Conservation (phyloP, 2,113 vertebrate species). For the Gymnobelideus leadbeateri region DNA sequence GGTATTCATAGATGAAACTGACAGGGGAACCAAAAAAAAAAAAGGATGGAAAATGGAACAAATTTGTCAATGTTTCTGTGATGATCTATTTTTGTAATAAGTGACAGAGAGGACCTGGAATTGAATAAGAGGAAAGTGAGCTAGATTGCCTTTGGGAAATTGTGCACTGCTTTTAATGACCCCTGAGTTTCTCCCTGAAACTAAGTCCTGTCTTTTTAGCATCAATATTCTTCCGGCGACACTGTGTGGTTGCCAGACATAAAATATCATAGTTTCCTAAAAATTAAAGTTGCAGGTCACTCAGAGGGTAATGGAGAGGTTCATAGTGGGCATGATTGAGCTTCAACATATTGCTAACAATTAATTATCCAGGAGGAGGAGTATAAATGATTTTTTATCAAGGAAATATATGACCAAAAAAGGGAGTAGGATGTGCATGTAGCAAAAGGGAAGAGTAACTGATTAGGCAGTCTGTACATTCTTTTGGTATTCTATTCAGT, state of each 20-base stretch:
- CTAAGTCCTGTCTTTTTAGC: constrained; percentile 8
- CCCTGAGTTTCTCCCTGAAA: constrained; percentile 8
- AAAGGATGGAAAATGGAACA: background rate
- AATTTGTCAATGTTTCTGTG: constrained; percentile 6
- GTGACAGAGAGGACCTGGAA: background rate
- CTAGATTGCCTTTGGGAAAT: constrained; percentile 8
- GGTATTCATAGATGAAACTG: background rate
- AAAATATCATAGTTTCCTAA: constrained; percentile 7
- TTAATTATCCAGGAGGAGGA: background rate
- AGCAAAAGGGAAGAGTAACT: background rate
- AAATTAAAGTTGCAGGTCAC: constrained; percentile 9
- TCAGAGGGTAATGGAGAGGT: constrained; percentile 8
- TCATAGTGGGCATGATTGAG: background rate
- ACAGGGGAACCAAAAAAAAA: background rate
- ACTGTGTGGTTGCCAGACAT: background rate
- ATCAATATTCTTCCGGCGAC: background rate
- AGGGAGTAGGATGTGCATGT: background rate
- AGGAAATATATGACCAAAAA: constrained; percentile 1
- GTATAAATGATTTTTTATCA: background rate
- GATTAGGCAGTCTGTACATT: background rate
- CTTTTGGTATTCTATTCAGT: background rate
- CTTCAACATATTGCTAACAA: background rate
- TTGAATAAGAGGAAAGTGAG: constrained; percentile 9
- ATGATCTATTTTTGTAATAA: constrained; percentile 11
- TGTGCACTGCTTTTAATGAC: background rate